These are phyloP conservation scores for Drosophila histrio DNA, from an alignment of 2,888 invertebrate genomes.

Conservation along the genomic window DNA sequence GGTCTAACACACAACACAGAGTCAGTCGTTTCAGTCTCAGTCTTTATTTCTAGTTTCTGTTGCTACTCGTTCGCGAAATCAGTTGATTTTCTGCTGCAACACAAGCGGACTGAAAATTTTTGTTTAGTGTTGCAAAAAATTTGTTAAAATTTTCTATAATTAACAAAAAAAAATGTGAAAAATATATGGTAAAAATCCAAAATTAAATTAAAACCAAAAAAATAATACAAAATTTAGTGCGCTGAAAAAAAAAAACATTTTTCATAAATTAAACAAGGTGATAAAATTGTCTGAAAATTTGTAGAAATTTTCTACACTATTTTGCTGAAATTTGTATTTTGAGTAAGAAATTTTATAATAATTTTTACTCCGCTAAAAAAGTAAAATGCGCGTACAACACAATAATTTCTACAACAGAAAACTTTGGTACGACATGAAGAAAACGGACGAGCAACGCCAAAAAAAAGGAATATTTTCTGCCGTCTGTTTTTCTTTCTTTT, in stretches of 20 bases:
- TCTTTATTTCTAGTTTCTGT: conserved; percentile 82
- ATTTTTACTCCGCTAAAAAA: conserved; percentile 65
- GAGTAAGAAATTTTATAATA: conserved; percentile 61
- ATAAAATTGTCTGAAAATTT: conserved; percentile 46
- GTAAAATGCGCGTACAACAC: conserved; percentile 67
- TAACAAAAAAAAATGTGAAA: conserved; percentile 78
- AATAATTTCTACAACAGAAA: conserved; percentile 81
- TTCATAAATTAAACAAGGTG: conserved; percentile 46
- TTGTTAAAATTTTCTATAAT: conserved; percentile 74
- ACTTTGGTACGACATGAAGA: conserved; percentile 83
- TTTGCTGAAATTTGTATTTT: conserved; percentile 76
- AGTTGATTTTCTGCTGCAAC: conserved; percentile 82
- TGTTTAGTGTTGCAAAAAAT: conserved; percentile 81
- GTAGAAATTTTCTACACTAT: conserved; percentile 65
- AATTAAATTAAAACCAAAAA: conserved; percentile 69
- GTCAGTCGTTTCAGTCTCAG: conserved; percentile 73
- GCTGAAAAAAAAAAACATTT: conserved; percentile 33
- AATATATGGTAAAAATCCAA: conserved; percentile 73
- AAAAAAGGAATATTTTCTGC: conserved; percentile 80
- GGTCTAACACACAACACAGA: conserved; percentile 60
- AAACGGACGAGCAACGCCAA: conserved; percentile 81
- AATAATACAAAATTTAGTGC: conserved; percentile 75
- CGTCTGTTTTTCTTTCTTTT: conserved; percentile 83
- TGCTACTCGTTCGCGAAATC: conserved; percentile 83
- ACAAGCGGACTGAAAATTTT: conserved; percentile 81